Evolutionary conservation across 2,888 invertebrate genomes (phyloP), one percentile per base, ranked within the genome.

Genomic region (Smittia sp.): DNA sequence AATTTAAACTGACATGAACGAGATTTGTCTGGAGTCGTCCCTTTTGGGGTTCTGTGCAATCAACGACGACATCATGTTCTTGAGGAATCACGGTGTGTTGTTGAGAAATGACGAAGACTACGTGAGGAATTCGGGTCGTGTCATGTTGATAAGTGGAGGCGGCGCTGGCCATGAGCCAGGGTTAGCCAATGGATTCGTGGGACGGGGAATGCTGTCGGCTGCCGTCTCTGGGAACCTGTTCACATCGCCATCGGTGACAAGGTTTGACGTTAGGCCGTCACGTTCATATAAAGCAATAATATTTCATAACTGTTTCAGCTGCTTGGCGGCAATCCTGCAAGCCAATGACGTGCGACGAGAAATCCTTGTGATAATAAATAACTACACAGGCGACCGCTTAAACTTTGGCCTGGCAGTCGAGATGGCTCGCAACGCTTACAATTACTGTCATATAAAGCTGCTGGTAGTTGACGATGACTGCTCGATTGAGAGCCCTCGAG

Each of bases 331-430:
- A 25, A 73, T 73, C 27, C n/a, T 73, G 9, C 13, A 39, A n/a
- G 20, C 52, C 7, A 41, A 18, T 22, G 46, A 73, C 27, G 39
- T 41, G 18, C 24, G 13, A 3, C 22, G 65, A 74, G 92, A 92
- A 32, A 86, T 90, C n/a, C 79, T 94, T 6, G 85, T 92, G 0
- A 84, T 93, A 39, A 85, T 92, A 9, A 88, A 89, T 9, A 93
- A 92, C 80, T 92, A 91, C 78, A 90, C 91, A 0, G 90, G 91
- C 0, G 92, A 93, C 77, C 83, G 91, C 75, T 81, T 94, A 15
- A 93, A 91, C 80, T 94, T 94, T 79, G 93, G 92, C 0, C 85
- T 92, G 79, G 93, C 93, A 1, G 86, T 89, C 13, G 92, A 93
- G 79, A 87, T 88, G 78, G 90, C 90, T 0, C 85, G 86, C 78